phyloP scores from a whole-genome alignment of 2,113 vertebrate species.

The Saccopteryx bilineata region DNA sequence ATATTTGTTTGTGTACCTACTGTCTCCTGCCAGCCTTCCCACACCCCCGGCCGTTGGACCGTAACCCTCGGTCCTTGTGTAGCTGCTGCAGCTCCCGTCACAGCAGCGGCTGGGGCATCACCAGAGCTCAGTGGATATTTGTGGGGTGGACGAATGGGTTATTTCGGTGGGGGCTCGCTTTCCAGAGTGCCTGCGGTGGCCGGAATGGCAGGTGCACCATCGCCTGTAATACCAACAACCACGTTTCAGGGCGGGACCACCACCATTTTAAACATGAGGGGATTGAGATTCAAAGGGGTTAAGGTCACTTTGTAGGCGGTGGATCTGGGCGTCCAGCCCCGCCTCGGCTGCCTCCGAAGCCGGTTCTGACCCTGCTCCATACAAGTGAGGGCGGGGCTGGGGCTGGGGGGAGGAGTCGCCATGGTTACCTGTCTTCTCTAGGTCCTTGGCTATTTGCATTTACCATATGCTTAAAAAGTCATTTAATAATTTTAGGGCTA shows the following conservation, averaged over 20 bases:
- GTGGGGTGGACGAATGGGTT: not conserved
- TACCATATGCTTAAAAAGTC: not conserved
- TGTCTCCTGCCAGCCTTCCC: accelerated
- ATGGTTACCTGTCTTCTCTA: not conserved
- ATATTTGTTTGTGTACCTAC: no score
- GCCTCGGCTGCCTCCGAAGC: not conserved
- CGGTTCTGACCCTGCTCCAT: accelerated
- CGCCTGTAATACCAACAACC: not conserved
- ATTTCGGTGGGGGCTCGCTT: not conserved
- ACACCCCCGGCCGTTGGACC: accelerated
- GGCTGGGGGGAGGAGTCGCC: not conserved
- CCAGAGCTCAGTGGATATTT: slow-evolving; percentile 1
- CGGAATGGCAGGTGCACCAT: not conserved
- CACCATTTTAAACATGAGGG: not conserved
- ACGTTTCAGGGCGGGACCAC: not conserved
- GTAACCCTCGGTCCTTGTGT: not conserved
- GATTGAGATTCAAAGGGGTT: not conserved
- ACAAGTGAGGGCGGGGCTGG: no score
- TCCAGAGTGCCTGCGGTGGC: not conserved
- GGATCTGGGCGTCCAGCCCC: not conserved
- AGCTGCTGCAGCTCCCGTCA: not conserved
- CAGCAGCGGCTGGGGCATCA: not conserved
- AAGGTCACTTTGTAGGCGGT: not conserved
- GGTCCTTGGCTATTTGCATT: not conserved
- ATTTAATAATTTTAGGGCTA: not conserved